A percentile compares a stretch with the other conserved stretches of the same genome.
Conservation (phyloP, 2,888 invertebrate species). For the Trachelus tabidus region DNA sequence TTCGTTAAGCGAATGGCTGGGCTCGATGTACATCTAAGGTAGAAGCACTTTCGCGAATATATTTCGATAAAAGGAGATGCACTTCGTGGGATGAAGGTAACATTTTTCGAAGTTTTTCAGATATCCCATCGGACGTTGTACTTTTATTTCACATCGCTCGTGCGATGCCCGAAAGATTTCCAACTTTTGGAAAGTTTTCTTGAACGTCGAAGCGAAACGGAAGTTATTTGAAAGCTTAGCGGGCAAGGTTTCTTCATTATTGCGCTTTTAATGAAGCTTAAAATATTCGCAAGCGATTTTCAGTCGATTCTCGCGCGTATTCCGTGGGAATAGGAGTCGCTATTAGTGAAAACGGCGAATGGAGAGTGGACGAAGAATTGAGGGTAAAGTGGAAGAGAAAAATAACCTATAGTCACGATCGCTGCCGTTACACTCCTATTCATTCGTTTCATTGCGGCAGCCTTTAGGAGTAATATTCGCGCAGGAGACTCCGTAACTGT, state of each 20-base stretch:
- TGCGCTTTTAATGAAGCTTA: conserved; percentile 51
- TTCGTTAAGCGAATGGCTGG: not conserved
- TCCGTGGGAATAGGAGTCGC: conserved; percentile 1
- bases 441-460: conserved; percentile 37
- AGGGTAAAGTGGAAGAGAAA: conserved; percentile 20
- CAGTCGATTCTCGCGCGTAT: conserved; percentile 5
- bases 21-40: not conserved
- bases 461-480: conserved; percentile 40
- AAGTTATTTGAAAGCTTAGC: conserved; percentile 35
- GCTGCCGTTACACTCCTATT: conserved; percentile 24
- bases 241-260: conserved; percentile 47
- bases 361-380: conserved; percentile 2
- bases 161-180: conserved; percentile 33
- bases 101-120: conserved; percentile 22
- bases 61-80: not conserved
- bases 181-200: conserved; percentile 30
- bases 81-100: not conserved
- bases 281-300: conserved; percentile 41
- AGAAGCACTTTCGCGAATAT: not conserved
- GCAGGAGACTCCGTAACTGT: conserved; percentile 23
- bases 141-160: not conserved
- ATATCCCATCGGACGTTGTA: not conserved
- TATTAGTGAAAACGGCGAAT: conserved; percentile 1
- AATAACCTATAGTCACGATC: conserved; percentile 9
- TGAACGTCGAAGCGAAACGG: conserved; percentile 21